These are phyloP conservation scores for Nibea coibor DNA, from an alignment of 2,113 vertebrate species.

Conservation along the genomic window DNA sequence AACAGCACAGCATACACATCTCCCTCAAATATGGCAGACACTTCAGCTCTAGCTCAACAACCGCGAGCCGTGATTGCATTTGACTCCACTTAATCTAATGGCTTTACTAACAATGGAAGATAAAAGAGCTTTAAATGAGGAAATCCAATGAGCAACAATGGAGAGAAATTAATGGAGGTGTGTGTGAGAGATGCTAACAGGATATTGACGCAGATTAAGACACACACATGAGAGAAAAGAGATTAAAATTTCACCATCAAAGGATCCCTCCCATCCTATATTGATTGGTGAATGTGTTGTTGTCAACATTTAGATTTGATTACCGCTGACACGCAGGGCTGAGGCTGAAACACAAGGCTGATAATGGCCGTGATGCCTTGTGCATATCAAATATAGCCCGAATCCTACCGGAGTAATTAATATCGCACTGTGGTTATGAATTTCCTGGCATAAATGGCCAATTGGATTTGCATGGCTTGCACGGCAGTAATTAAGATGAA, in stretches of 20 bases:
- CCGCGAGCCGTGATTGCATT: constrained; percentile 58
- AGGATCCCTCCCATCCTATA: constrained; percentile 73
- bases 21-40: constrained; percentile 18
- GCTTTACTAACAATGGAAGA: constrained; percentile 61
- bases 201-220: constrained; percentile 70
- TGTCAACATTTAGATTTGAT: constrained; percentile 87
- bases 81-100: constrained; percentile 75
- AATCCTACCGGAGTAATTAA: constrained; percentile 82
- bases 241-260: constrained; percentile 81
- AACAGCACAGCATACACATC: constrained; percentile 3
- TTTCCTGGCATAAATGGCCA: constrained; percentile 83
- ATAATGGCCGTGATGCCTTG: constrained; percentile 72
- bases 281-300: constrained; percentile 83
- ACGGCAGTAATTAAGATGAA: constrained; percentile 75
- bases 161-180: constrained; percentile 61
- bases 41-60: constrained; percentile 27
- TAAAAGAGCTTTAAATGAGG: constrained; percentile 66
- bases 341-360: constrained; percentile 80
- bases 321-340: constrained; percentile 83
- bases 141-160: constrained; percentile 55
- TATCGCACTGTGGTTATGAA: constrained; percentile 81
- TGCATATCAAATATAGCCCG: constrained; percentile 82
- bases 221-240: constrained; percentile 61
- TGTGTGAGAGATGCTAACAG: constrained; percentile 66
- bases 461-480: constrained; percentile 80